Base-by-base conservation (phyloP, 2,113 vertebrate species). In the Cyphomyrus discorhynchus region DNA sequence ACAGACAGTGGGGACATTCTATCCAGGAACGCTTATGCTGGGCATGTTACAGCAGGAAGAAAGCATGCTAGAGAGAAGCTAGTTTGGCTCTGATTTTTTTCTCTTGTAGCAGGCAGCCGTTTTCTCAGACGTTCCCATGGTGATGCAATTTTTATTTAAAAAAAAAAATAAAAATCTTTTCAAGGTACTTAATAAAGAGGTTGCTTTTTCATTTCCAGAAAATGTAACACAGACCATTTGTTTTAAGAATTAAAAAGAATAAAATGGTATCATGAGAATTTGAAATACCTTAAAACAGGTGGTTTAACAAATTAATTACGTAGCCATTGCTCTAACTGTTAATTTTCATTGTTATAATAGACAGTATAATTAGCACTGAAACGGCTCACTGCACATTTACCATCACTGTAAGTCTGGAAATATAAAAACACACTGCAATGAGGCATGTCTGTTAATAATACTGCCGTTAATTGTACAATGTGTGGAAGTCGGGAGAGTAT, bases 201-300 rank as follows among this genome's bases (percentile, higher is more conserved):
- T 42, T 19, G 74, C 35, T 13, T 80, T 80, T 80, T 80, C 74
- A 80, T 39, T 80, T 42, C 31, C 74, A 80, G 27, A 42, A 80
- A 80, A 80, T 42, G 74, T 80, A 80, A 19, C 35, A 39, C 35
- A 42, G 74, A 42, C 35, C 31, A 80, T 80, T 80, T 80, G 35
- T 80, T 80, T 80, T 80, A 80, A 80, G 74, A 80, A 80, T 80
- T 80, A 80, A 80, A 80, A 80, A 42, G 74, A 80, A 80, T 80
- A 42, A 39, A 80, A 80, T 35, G 19, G 74, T 80, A 80, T 80
- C 74, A 42, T 15, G 74, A 80, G 74, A 80, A 80, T 80, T 80
- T 42, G 35, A 80, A 80, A 80, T 80, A 80, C 74, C 74, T 77
- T 80, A 80, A 80, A 80, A 80, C 74, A 80, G 74, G 74, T 80